Evolutionary conservation across 2,797 vertebrate genomes (phyloP).

Genomic region (Coendou prehensilis): DNA sequence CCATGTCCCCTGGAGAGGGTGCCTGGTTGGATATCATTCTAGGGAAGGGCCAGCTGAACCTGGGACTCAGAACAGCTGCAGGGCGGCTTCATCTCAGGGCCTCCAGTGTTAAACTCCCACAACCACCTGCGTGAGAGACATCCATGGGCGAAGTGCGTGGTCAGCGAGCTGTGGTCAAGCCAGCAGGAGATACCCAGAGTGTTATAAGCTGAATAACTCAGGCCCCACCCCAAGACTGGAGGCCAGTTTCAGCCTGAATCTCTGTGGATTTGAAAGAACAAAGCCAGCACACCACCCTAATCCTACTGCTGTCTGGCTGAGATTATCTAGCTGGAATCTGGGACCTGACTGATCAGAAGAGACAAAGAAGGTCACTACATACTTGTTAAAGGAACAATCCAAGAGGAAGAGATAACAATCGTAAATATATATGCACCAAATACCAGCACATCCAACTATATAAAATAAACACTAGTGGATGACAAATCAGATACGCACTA

Average conservation of each 20-base stretch:
- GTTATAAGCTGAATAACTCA: neutral
- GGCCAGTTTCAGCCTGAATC: neutral
- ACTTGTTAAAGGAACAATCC: neutral
- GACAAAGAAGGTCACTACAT: neutral
- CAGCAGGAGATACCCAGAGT: neutral
- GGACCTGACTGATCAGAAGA: neutral
- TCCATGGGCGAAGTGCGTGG: neutral
- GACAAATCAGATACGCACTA: neutral
- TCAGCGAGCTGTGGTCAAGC: neutral
- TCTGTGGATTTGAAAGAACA: neutral
- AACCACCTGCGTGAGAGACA: neutral
- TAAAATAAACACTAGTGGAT: neutral
- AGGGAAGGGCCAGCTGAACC: neutral
- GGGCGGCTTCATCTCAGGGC: neutral
- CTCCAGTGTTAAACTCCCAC: neutral
- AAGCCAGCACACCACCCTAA: neutral
- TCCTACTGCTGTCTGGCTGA: neutral
- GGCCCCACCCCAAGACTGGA: neutral
- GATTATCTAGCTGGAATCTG: neutral
- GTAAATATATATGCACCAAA: neutral
- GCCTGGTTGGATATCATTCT: neutral
- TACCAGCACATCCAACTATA: neutral
- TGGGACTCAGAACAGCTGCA: neutral
- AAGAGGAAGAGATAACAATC: neutral
- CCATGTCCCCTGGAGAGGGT: neutral